These are phyloP conservation scores for Ligdia adustata DNA, from an alignment of 2,888 invertebrate genomes.

Conservation along the genomic window DNA sequence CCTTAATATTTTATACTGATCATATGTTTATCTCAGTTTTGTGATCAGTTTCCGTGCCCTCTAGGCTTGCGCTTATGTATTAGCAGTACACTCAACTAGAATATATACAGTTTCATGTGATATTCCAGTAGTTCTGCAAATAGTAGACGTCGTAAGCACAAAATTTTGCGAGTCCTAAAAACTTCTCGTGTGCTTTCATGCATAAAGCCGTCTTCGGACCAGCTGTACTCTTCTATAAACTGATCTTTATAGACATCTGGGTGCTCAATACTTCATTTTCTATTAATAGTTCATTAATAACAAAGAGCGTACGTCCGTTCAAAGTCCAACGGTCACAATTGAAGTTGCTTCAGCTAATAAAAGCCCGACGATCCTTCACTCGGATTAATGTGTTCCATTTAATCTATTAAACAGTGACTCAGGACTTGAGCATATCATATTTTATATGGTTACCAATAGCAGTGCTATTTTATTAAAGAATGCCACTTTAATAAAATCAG, in stretches of 20 bases:
- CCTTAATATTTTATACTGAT: too few species aligned
- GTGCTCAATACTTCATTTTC: slow-evolving; percentile 10
- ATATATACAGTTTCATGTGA: too few species aligned
- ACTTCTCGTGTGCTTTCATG: too few species aligned
- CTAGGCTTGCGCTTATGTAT: too few species aligned
- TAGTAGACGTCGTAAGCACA: too few species aligned
- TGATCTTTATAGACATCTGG: slow-evolving; percentile 3
- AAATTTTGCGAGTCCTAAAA: too few species aligned
- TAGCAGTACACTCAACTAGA: too few species aligned
- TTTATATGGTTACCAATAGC: slow-evolving; percentile 17
- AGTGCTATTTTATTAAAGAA: slow-evolving; percentile 8
- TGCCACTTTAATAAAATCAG: neutral
- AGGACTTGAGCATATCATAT: slow-evolving; percentile 35
- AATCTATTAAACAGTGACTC: slow-evolving; percentile 73
- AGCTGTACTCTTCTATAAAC: slow-evolving; percentile 4
- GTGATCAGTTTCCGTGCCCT: too few species aligned
- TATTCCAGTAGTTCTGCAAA: too few species aligned
- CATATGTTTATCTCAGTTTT: too few species aligned
- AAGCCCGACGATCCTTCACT: slow-evolving; percentile 52
- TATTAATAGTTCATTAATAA: slow-evolving; percentile 17
- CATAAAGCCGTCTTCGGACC: slow-evolving; percentile 7
- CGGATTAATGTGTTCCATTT: slow-evolving; percentile 77
- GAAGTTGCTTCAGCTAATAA: slow-evolving; percentile 72
- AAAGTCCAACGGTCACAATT: slow-evolving; percentile 65
- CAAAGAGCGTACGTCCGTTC: slow-evolving; percentile 28